Evolutionary conservation across 2,113 vertebrate genomes (phyloP), one percentile per base, ranked within the genome.

Genomic region (Salvelinus fontinalis): DNA sequence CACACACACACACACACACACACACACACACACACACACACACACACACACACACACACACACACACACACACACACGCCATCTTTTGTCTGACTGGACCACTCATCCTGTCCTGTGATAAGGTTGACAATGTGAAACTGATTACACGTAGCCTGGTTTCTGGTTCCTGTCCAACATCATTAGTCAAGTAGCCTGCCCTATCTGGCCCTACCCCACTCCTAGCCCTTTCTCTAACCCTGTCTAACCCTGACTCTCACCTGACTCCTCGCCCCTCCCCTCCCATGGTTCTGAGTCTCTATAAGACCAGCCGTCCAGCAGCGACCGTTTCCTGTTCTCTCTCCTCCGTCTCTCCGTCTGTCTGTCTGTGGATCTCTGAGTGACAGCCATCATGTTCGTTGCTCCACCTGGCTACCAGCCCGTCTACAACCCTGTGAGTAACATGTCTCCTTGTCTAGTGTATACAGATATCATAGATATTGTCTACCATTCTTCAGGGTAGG

Each of bases 331-430:
- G 27, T 0, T 67, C 65, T 29, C 65, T 67, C 65, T 27, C 14
- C 27, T 27, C 8, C 14, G 24, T 49, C 18, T 54, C 44, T 66
- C 16, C 13, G 13, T 65, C 27, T 57, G 26, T 65, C 27, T 73
- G 12, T 26, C 24, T 62, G 16, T 20, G 0, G 12, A 26, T 18
- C 18, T 22, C 59, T 62, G 59, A 62, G 20, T 11, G 59, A 62
- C 59, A 62, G 73, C 80, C 90, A 89, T 81, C 83, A 81, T 89
- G 69, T 95, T 85, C 34, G 44, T 95, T 0, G 88, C 94, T 24
- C 94, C 95, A 18, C 94, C 93, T 0, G 95, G 95, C 7, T 96
- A 95, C 67, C 94, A 94, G 88, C 94, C 95, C 0, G 54, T 90
- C 80, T 96, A 91, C 79, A 86, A 88, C 70, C 96, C 95, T 39